Evolutionary conservation across 2,113 vertebrate genomes (phyloP), one percentile per base, ranked within the genome.

Genomic region (Cynocephalus volans): DNA sequence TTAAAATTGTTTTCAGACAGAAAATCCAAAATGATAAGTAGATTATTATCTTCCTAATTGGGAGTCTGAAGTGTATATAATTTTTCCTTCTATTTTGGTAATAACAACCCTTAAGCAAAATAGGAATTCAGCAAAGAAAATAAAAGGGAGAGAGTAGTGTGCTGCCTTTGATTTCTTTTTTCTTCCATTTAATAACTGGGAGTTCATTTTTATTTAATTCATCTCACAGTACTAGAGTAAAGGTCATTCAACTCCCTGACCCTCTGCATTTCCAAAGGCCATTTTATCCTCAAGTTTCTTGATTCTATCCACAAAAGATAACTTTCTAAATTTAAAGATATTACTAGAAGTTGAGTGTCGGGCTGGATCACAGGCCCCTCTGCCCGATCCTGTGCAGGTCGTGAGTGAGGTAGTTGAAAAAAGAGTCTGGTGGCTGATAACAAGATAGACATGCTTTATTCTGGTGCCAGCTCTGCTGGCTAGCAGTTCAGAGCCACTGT

Each of bases 231-330:
- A 60, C 1, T 33, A 76, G 36, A 52, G 41, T 79, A 72, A 56
- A 85, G 12, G 2, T 88, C 58, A 69, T 58, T 76, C 14, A 28
- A 19, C 13, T 64, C 4, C 17, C n/a, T 62, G 56, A 26, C 19
- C 0, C 4, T 93, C 45, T 77, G 2, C 8, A 93, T 24, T 70
- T 89, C 5, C 26, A 76, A 83, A 93, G 10, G 1, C 5, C 8
- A 70, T 70, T 90, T 97, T 62, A 72, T 85, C 4, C 28, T 82
- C 6, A 86, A 72, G 10, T 45, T 48, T 96, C 48, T 75, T 93
- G 65, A 54, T 45, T 52, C 12, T 21, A 45, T 48, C 14, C 12
- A 18, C 2, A 65, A 70, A 85, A 60, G 0, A 41, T 50, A 77
- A 75, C 4, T 72, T 28, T 73, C 2, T 54, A 76, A 64, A 69